Conservation (phyloP, 2,797 vertebrate species). For the Hypotaenidia okinawae region DNA sequence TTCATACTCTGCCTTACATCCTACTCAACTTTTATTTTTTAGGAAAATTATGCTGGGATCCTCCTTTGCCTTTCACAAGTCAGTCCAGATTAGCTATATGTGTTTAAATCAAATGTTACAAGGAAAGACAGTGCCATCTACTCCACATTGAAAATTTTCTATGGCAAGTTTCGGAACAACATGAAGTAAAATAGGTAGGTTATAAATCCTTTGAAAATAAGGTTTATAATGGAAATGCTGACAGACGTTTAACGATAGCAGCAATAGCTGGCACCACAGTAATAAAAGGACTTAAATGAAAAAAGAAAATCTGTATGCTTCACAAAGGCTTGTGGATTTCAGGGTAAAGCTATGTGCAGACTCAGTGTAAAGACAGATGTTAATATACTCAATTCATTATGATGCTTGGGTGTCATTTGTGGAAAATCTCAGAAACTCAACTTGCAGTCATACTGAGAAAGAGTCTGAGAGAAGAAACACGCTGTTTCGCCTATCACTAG, state of each 20-base stretch:
- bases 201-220: conserved; percentile 75
- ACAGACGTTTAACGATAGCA: conserved; percentile 69
- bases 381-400: conserved; percentile 63
- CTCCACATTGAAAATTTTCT: conserved; percentile 58
- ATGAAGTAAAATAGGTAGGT: conserved; percentile 65
- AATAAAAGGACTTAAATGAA: conserved; percentile 71
- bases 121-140: conserved; percentile 54
- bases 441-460: conserved; percentile 34
- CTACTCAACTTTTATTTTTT: background rate
- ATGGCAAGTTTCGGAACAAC: conserved; percentile 53
- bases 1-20: background rate
- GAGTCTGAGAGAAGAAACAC: conserved; percentile 31
- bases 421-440: conserved; percentile 63
- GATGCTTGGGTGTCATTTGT: conserved; percentile 44
- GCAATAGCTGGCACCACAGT: conserved; percentile 56
- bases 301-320: conserved; percentile 43
- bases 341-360: conserved; percentile 53
- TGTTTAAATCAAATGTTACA: conserved; percentile 59
- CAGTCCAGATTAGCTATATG: conserved; percentile 33
- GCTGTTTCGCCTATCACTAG: background rate
- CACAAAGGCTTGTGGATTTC: conserved; percentile 69
- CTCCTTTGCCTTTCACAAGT: conserved; percentile 34
- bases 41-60: background rate
- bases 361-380: conserved; percentile 49
- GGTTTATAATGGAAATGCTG: conserved; percentile 74